Evolutionary conservation across 2,888 invertebrate species (phyloP), one percentile per base, ranked within the genome.

Genomic region (Agrotis ipsilon): DNA sequence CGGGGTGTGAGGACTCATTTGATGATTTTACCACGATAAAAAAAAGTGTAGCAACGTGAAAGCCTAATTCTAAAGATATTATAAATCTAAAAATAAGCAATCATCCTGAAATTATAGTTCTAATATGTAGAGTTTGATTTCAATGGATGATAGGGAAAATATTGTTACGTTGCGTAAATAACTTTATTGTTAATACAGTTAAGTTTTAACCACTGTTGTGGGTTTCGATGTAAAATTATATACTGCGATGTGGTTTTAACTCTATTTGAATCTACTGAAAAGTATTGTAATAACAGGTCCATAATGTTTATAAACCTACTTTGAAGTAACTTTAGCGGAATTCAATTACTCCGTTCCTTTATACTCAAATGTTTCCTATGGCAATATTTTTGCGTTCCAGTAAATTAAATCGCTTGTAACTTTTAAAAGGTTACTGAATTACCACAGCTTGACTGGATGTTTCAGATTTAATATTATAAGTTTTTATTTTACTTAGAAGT

Each of bases 211-310:
- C 70, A 67, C 67, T 27, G 32, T 21, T 46, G 39, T 51, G 43
- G 43, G 13, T 21, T 48, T n/a, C 43, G 59, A 48, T 32, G 39
- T 48, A 55, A 80, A 52, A 39, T 39, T 39, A 39, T 80, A 60
- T 14, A 69, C 45, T 21, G 55, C 60, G 62, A 71, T 72, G 68
- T 68, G 68, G 81, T 72, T 77, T 77, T 51, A 64, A 77, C 58
- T 60, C 32, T 57, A 54, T 72, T 79, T 63, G 32, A 62, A 66
- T 59, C 62, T 13, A 60, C 52, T 60, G 49, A n/a, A 60, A 71
- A 72, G 54, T 70, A 75, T 70, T 58, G 48, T 51, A 80, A 76
- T 80, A 80, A 72, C 70, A 68, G 43, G 68, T 54, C 46, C 49
- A 57, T 78, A n/a, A 65, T 78, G 55, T 65, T 57, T 57, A 57